These are phyloP conservation scores for Atherix ibis DNA, from an alignment of 2,888 invertebrate genomes.

Conservation along the genomic window DNA sequence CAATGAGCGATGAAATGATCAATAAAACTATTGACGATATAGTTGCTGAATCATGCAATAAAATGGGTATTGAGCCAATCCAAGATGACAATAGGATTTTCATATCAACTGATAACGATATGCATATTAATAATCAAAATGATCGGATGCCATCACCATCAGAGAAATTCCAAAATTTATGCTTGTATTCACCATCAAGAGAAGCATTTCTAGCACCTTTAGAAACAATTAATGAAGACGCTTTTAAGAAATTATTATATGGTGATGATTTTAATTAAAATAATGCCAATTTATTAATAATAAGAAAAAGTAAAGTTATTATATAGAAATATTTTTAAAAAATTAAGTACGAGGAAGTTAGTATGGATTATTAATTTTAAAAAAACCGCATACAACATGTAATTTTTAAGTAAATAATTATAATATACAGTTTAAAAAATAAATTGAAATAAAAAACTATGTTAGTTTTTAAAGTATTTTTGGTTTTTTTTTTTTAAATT, in stretches of 20 bases:
- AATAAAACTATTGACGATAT: slow-evolving; percentile 29
- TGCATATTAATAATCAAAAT: slow-evolving; percentile 2
- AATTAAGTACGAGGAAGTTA: no score
- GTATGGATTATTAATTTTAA: no score
- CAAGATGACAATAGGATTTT: slow-evolving; percentile 28
- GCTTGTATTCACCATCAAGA: slow-evolving; percentile 35
- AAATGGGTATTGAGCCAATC: slow-evolving; percentile 24
- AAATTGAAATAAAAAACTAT: no score
- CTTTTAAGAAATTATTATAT: slow-evolving; percentile 10
- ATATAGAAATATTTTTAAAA: no score
- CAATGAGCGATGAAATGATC: slow-evolving; percentile 20
- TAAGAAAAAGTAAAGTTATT: no score
- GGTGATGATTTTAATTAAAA: no score
- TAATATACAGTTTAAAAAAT: no score
- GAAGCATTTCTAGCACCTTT: slow-evolving; percentile 5
- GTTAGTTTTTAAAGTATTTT: no score
- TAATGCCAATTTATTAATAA: no score
- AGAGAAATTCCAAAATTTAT: slow-evolving; percentile 45
- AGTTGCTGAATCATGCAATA: slow-evolving; percentile 29
- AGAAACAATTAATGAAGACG: slow-evolving; percentile 11
- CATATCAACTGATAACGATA: slow-evolving; percentile 6
- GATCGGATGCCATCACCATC: slow-evolving; percentile 41
- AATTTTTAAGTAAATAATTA: no score
- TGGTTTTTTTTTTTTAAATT: no score
- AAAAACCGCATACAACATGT: no score